These are phyloP conservation scores for Folsomia manolachei DNA, from an alignment of 2,888 invertebrate genomes.

Conservation along the genomic window DNA sequence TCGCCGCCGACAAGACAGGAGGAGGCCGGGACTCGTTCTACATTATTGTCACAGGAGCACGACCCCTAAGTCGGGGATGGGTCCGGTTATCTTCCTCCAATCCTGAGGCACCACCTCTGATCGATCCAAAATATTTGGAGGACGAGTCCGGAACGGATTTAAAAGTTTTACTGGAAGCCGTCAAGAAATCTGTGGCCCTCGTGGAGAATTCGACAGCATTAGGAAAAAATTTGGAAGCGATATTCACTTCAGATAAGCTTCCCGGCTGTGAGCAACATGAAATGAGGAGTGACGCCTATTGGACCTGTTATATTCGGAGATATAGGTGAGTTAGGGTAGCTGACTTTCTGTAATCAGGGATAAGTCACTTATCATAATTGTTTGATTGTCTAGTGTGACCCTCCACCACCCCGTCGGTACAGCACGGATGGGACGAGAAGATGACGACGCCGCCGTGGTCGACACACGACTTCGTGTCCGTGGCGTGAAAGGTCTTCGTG, in stretches of 20 bases:
- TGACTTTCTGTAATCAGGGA: background rate
- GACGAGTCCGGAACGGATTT: constrained; percentile 4
- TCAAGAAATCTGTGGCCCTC: background rate
- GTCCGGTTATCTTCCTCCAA: constrained; percentile 23
- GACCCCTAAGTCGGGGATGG: constrained; percentile 30
- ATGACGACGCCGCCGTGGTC: constrained; percentile 6
- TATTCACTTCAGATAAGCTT: constrained; percentile 28
- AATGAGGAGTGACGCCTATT: constrained; percentile 31
- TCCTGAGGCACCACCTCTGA: constrained; percentile 23
- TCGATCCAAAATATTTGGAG: constrained; percentile 29
- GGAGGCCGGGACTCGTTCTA: constrained; percentile 30
- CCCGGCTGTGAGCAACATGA: constrained; percentile 34
- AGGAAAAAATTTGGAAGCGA: constrained; percentile 22
- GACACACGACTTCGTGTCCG: constrained; percentile 21
- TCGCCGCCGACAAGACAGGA: constrained; percentile 18
- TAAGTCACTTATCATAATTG: constrained; percentile 18
- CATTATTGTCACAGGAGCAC: constrained; percentile 26
- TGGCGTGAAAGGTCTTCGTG: constrained; percentile 26
- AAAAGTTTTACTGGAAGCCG: background rate
- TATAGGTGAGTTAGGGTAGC: background rate
- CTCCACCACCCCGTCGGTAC: constrained; percentile 37
- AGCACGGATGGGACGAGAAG: constrained; percentile 3
- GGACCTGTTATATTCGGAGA: constrained; percentile 13
- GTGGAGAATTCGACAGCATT: constrained; percentile 10
- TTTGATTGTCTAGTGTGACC: constrained; percentile 25